Evolutionary conservation across 2,113 vertebrate species (phyloP).

Genomic region (Carettochelys insculpta): DNA sequence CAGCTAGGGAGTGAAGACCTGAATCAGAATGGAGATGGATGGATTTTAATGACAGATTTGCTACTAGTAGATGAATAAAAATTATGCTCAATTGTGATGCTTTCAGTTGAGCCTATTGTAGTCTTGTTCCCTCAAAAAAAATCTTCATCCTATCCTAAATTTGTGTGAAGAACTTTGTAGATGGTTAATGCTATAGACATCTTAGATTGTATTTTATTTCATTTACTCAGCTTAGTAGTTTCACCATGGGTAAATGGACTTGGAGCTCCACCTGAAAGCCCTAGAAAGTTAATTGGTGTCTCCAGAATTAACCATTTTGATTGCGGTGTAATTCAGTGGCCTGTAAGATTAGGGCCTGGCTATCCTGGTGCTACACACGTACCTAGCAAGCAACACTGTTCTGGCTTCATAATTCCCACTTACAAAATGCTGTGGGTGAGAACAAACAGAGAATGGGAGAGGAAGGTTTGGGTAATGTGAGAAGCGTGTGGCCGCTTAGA

Average conservation of each 20-base stretch:
- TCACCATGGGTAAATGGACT: neutral
- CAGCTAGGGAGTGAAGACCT: neutral
- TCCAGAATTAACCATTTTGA: neutral
- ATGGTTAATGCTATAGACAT: neutral
- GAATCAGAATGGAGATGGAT: neutral
- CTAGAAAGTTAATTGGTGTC: neutral
- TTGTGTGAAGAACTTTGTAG: neutral
- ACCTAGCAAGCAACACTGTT: neutral
- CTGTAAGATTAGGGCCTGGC: neutral
- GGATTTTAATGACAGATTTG: neutral
- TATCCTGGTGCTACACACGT: neutral
- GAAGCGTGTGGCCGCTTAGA: neutral
- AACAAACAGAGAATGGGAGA: neutral
- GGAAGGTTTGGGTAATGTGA: neutral
- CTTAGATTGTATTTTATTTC: neutral
- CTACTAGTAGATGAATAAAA: neutral
- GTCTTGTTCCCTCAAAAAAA: neutral
- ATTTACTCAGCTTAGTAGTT: conserved; percentile 5
- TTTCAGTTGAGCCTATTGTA: neutral
- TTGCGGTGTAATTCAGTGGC: neutral
- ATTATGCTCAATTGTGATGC: neutral
- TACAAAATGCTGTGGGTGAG: neutral
- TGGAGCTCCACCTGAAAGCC: accelerated
- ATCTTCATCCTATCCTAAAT: neutral
- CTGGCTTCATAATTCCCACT: neutral